These are phyloP conservation scores for Apus apus DNA, from an alignment of 2,113 vertebrate species.

Conservation along the genomic window DNA sequence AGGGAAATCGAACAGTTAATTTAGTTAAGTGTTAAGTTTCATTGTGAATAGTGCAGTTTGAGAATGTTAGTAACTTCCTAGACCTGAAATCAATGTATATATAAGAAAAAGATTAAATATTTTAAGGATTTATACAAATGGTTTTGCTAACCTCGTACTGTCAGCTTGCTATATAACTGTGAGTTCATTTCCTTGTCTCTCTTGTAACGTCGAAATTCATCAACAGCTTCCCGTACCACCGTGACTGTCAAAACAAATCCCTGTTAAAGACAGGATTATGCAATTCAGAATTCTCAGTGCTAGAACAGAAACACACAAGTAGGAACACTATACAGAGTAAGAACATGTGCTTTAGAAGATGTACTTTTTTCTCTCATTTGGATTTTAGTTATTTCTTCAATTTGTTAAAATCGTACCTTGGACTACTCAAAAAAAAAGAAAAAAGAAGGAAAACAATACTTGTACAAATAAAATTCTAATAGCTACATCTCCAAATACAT, in stretches of 20 bases:
- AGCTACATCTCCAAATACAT: neutral
- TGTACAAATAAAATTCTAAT: neutral
- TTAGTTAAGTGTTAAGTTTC: neutral
- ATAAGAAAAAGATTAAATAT: neutral
- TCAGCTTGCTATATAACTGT: conserved; percentile 95
- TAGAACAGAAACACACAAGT: neutral
- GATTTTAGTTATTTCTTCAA: neutral
- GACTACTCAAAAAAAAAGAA: neutral
- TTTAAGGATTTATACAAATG: neutral
- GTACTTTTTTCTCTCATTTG: neutral
- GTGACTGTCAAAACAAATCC: conserved; percentile 94
- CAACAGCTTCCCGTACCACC: conserved; percentile 90
- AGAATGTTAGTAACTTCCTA: neutral
- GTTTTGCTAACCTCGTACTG: conserved; percentile 86
- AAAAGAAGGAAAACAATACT: neutral
- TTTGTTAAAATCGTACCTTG: neutral
- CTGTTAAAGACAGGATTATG: conserved; percentile 74
- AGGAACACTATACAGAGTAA: neutral
- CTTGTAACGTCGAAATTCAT: conserved; percentile 91
- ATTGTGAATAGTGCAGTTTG: neutral
- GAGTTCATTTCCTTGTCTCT: conserved; percentile 99
- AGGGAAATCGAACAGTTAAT: neutral
- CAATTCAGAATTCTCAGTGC: conserved; percentile 1
- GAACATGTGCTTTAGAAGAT: neutral
- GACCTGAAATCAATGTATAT: neutral